Percentiles rank a stretch among this genome's conserved stretches.
Evolutionary conservation across 2,797 vertebrate genomes (phyloP).

Genomic region (Pangasius larnaudii): DNA sequence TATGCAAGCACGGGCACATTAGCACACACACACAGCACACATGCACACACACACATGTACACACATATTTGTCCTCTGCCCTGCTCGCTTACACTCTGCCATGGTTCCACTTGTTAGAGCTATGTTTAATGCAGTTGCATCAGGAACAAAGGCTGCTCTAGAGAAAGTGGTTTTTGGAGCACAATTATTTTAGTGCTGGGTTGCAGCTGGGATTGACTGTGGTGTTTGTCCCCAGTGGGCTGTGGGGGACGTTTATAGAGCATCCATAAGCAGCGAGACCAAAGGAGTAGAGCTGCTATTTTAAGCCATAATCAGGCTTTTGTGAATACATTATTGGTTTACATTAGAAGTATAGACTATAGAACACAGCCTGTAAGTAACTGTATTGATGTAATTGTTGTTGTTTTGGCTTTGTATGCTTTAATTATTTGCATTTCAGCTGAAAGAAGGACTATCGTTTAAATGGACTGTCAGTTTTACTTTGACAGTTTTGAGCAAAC

Average conservation of each 20-base stretch:
- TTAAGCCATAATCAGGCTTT: constrained; percentile 3
- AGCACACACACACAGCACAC: background rate
- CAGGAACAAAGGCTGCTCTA: constrained; percentile 29
- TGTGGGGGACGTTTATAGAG: constrained; percentile 47
- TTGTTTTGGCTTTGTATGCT: background rate
- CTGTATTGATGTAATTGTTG: background rate
- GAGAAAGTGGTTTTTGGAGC: constrained; percentile 65
- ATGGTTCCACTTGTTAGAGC: constrained; percentile 45
- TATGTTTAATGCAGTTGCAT: constrained; percentile 48
- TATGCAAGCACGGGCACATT: background rate
- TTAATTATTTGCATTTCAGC: background rate
- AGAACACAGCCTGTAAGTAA: background rate
- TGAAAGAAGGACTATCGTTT: background rate
- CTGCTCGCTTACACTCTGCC: background rate
- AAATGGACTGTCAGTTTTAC: background rate
- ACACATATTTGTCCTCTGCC: background rate
- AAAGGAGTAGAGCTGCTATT: constrained; percentile 25
- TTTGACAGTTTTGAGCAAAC: background rate
- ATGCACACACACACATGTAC: background rate
- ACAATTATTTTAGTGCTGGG: constrained; percentile 73
- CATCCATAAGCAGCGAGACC: constrained; percentile 40
- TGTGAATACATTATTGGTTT: background rate
- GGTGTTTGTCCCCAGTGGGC: constrained; percentile 33
- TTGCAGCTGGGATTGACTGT: constrained; percentile 47
- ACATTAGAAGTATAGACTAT: background rate